Evolutionary conservation across 2,113 vertebrate genomes (phyloP).

Genomic region (Gymnocephalus cernua): DNA sequence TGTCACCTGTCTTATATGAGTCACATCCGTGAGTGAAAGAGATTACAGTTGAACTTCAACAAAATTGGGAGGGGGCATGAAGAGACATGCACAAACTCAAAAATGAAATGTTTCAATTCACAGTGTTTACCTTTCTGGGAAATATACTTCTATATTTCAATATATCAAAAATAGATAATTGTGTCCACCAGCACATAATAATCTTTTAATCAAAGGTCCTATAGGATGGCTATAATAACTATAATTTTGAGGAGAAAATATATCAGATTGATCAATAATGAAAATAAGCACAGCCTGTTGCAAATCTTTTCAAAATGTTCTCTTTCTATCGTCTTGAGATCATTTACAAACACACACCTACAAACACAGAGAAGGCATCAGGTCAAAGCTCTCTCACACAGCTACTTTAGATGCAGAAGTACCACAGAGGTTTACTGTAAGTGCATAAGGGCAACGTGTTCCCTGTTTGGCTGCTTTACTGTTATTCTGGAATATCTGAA

Average conservation of each 20-base stretch:
- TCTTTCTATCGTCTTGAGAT: not conserved
- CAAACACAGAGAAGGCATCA: slow-evolving; percentile 2
- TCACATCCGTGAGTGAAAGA: slow-evolving; percentile 61
- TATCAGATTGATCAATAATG: not conserved
- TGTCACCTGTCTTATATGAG: slow-evolving; percentile 64
- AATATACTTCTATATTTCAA: not conserved
- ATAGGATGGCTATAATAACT: not conserved
- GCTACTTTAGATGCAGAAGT: slow-evolving; percentile 4
- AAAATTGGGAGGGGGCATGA: not conserved
- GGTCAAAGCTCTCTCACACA: slow-evolving; percentile 23
- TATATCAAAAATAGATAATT: not conserved
- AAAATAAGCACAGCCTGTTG: not conserved
- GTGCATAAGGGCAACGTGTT: not conserved
- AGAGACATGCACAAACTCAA: slow-evolving; percentile 1
- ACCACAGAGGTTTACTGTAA: not conserved
- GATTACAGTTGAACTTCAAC: slow-evolving; percentile 48
- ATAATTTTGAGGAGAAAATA: not conserved
- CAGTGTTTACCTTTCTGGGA: not conserved
- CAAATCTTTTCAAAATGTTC: too few species aligned
- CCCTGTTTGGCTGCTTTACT: slow-evolving; percentile 21
- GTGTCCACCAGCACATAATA: not conserved
- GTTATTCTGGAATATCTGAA: slow-evolving; percentile 24
- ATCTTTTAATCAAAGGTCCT: slow-evolving; percentile 7
- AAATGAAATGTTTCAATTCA: not conserved
- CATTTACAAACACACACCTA: slow-evolving; percentile 1